These are phyloP conservation scores for Ypsolopha scabrella DNA, from an alignment of 2,888 invertebrate species.

Conservation along the genomic window DNA sequence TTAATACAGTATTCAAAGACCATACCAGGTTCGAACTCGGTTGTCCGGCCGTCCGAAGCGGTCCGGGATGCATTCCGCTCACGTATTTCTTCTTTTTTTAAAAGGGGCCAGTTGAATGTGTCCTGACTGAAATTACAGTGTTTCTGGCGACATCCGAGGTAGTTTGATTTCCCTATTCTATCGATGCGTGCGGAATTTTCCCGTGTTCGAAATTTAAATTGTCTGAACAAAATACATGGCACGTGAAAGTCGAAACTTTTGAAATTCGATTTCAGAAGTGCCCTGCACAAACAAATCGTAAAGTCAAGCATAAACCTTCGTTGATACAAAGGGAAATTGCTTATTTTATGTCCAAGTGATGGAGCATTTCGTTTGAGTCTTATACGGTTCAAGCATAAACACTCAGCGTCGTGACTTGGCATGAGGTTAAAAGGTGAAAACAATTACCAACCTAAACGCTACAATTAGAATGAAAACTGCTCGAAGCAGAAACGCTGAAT, in stretches of 20 bases:
- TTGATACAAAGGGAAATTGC: slow-evolving; percentile 65
- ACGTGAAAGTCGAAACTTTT: slow-evolving; percentile 16
- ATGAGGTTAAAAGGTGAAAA: slow-evolving; percentile 23
- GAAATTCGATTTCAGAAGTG: slow-evolving; percentile 47
- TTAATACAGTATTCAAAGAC: slow-evolving; percentile 32
- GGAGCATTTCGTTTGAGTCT: slow-evolving; percentile 37
- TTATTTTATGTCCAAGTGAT: slow-evolving; percentile 60
- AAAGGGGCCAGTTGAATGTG: slow-evolving; percentile 49
- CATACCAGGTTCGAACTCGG: slow-evolving; percentile 19
- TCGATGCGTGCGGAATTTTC: background rate
- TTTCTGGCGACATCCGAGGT: slow-evolving; percentile 37
- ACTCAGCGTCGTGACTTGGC: slow-evolving; percentile 16
- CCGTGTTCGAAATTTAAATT: slow-evolving; percentile 7
- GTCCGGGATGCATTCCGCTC: slow-evolving; percentile 30
- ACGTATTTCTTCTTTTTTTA: slow-evolving; percentile 46
- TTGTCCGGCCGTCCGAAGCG: slow-evolving; percentile 22
- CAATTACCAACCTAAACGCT: slow-evolving; percentile 19
- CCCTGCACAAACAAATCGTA: slow-evolving; percentile 57
- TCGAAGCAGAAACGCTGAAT: background rate
- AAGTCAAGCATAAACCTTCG: slow-evolving; percentile 49
- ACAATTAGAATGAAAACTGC: background rate
- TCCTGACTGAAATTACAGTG: slow-evolving; percentile 60
- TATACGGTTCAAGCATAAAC: slow-evolving; percentile 48
- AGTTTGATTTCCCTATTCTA: slow-evolving; percentile 55
- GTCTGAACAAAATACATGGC: slow-evolving; percentile 3